Base-by-base conservation (phyloP, 1,140 invertebrate species). In the Trichomalopsis sarcophagae region DNA sequence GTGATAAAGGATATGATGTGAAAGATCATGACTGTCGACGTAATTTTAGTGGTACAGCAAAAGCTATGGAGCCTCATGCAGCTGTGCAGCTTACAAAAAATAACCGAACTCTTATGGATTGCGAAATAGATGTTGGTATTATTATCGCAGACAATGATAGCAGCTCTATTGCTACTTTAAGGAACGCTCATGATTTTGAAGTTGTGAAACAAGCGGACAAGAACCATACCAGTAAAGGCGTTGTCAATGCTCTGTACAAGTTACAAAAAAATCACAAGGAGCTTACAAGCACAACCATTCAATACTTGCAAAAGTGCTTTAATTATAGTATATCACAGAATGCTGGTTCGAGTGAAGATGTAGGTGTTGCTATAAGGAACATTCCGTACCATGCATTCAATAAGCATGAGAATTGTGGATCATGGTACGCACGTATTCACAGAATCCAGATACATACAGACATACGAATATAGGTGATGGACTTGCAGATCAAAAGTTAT, bases 191-290 rank as follows among this genome's bases (percentile, higher is more conserved):
- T 66, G 33, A 84, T 30, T 75, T 84, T 75, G 77, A 85, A 50
- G n/a, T 88, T 73, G 73, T 88, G 14, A 88, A 88, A 77, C 83
- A 87, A 27, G 80, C 84, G 10, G 87, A 89, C 71, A 86, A 86
- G 68, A 88, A 88, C 79, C 87, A 89, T 68, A 88, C 84, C 1
- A 74, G 76, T 44, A 87, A 87, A 80, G 87, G 87, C 9, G 86
- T 88, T 27, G 81, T 85, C 1, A 78, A 36, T 27, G 76, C 50
- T 23, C 82, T 88, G 55, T 87, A 84, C 79, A 83, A 87, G 74
- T 50, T 87, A 21, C 69, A 84, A 81, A 87, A 87, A 50, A 87
- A 78, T n/a, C 71, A 85, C 44, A 86, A 87, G 77, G 73, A 81
- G 21, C 80, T 87, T 2, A 86, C 71, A 30, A 44, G 11, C 73